Evolutionary conservation across 1,140 invertebrate species (phyloP), one percentile per base, ranked within the genome.

Genomic region (Sarcophaga peregrina): DNA sequence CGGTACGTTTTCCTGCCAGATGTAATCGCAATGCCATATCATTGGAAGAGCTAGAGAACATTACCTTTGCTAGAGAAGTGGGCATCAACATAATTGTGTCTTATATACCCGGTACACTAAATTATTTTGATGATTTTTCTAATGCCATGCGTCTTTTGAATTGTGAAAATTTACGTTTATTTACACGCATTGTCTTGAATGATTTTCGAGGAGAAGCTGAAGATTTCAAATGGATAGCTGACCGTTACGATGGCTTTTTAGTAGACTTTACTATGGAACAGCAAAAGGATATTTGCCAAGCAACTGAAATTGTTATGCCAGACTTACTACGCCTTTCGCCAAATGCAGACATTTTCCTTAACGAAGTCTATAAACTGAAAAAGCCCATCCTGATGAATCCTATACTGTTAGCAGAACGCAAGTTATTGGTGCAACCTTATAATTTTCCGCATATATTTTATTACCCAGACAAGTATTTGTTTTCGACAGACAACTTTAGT

Each of bases 41-140:
- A 7, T 84, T 86, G 46, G 89, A 90, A 74, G 89, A 90, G 62
- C 72, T 90, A 8, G 89, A 90, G 83, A 89, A 90, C 45, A 81
- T 89, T 7, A 88, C 89, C 5, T 90, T 90, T 72, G 85, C 85
- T 20, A 85, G 85, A 3, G 87, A 88, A 62, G 86, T 86, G 45
- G 89, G 89, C 8, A 72, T 90, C 2, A 87, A 89, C 74, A 85
- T 89, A 52, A 83, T 90, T 0, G 81, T 90, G 5, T 88, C 87
- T 8, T 45, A 87, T 48, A 83, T 88, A 8, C 47, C 84, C 0
- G 89, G 89, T 45, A 86, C 83, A 8, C 45, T 82, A 0, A 17
- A 76, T 15, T 90, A 90, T 68, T 47, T 89, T 9, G 52, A 87
- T 8, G 62, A 88, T 82, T 45, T 90, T 80, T 82, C 86, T 62